These are phyloP conservation scores for Ianthella basta DNA, from an alignment of 37 sponge, comb jelly and placozoan species.

Conservation along the genomic window DNA sequence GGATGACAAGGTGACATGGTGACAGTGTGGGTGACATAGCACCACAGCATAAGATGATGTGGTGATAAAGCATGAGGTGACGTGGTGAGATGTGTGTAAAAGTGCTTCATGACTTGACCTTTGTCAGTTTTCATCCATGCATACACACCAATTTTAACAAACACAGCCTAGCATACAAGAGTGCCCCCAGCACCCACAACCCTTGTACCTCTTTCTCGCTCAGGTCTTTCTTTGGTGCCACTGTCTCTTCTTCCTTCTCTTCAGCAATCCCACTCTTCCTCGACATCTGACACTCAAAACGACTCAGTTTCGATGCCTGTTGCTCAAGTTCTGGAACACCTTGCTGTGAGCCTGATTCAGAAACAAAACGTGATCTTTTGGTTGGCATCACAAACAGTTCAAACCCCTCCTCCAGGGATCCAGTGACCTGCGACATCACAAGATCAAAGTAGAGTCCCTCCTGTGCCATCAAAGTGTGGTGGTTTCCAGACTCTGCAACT, in stretches of 20 bases:
- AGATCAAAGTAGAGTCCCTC: slow-evolving; percentile 44
- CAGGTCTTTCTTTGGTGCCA: slow-evolving; percentile 5
- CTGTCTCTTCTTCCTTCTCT: background rate
- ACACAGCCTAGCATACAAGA: too few species aligned
- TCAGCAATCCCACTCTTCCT: background rate
- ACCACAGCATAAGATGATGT: too few species aligned
- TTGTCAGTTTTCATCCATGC: too few species aligned
- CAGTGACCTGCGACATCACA: slow-evolving; percentile 51
- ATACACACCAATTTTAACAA: too few species aligned
- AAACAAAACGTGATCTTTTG: too few species aligned
- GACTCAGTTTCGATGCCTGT: too few species aligned
- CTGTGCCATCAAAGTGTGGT: slow-evolving; percentile 33
- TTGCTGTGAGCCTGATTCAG: background rate
- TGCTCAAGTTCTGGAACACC: background rate
- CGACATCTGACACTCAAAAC: slow-evolving; percentile 1
- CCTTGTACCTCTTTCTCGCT: slow-evolving; percentile 23
- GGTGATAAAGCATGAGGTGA: too few species aligned
- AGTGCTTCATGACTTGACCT: too few species aligned
- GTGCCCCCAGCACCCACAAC: too few species aligned
- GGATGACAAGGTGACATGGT: too few species aligned
- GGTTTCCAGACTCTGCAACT: slow-evolving; percentile 49
- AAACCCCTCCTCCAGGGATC: background rate
- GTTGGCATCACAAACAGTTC: slow-evolving; percentile 17
- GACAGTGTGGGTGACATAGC: too few species aligned
- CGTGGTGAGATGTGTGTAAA: too few species aligned